Base-by-base conservation (phyloP, 53 echinoderm and acorn worm species). In the Paracentrotus lividus region DNA sequence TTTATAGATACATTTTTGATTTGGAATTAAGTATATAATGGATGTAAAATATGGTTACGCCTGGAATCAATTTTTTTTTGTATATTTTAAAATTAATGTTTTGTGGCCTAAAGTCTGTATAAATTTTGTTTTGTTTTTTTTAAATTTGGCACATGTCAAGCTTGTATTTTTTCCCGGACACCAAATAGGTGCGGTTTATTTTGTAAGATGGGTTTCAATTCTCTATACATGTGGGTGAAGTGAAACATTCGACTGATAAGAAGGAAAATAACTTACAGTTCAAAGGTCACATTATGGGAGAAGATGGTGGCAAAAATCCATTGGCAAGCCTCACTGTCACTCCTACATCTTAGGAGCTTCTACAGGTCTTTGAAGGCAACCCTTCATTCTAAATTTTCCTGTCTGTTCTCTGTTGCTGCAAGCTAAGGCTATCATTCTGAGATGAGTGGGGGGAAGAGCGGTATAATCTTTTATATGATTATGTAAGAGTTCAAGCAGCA, bases 401-500 rank as follows among this genome's bases (percentile, higher is more conserved):
- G 34, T 34, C 68, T 68, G 34, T 36, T 15, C 34, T 14, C 68
- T 68, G 68, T 68, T 68, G 68, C 68, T 68, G 36, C 33, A 68
- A 68, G 24, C 36, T 16, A 9, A 0, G 36, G 68, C 68, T 68
- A 36, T 12, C 14, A 12, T 34, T 18, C 14, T 4, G 36, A 36
- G 68, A 68, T 68, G 14, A 68, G 68, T 14, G 68, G 36, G 26
- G 16, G n/a, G 68, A 36, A 68, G 65, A 68, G 68, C 13, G 36
- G 36, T 36, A 68, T 68, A 33, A 34, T 68, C 34, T 68, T 68
- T 67, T 34, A 67, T 67, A 4, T 67, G 67, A 67, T 67, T 68
- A 68, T 13, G 33, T 2, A 34, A 4, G 68, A 36, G 33, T 60
- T 26, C n/a, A 68, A 68, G 33, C 36, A 68, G 26, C 5, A 68